phyloP scores from a whole-genome alignment of 35 echinoderm and acorn worm genomes.

The Amphiura filiformis region DNA sequence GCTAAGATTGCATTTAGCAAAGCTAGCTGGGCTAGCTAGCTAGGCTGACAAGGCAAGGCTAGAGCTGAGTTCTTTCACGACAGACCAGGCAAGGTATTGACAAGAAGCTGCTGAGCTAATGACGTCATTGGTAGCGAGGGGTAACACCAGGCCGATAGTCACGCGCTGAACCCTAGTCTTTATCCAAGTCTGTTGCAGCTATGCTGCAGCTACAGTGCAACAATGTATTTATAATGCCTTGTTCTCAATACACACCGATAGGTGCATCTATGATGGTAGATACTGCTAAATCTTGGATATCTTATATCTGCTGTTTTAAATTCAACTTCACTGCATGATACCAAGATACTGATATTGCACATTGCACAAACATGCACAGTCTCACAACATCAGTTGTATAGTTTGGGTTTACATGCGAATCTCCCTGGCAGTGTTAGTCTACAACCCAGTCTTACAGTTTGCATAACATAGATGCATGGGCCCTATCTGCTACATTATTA shows the following conservation, averaged over 20 bases:
- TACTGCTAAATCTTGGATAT: too few species aligned
- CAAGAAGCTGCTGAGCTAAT: neutral
- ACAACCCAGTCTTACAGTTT: neutral
- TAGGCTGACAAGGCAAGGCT: neutral
- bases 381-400: too few species aligned
- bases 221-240: too few species aligned
- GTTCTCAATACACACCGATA: too few species aligned
- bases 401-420: too few species aligned
- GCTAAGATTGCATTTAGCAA: neutral
- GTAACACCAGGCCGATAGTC: neutral
- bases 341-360: too few species aligned
- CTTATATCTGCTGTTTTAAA: too few species aligned
- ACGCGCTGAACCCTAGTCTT: neutral
- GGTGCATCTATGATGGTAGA: too few species aligned
- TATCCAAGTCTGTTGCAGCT: neutral
- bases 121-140: constrained; percentile 5
- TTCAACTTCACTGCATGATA: too few species aligned
- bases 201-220: too few species aligned
- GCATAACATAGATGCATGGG: neutral
- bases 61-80: neutral
- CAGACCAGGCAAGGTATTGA: constrained; percentile 6
- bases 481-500: neutral
- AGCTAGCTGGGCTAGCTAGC: too few species aligned
- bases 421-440: neutral
- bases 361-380: too few species aligned